Percentiles rank a stretch among this genome's conserved stretches.
phyloP scores from a whole-genome alignment of 2,888 invertebrate genomes.

The Ormyrus labotus region DNA sequence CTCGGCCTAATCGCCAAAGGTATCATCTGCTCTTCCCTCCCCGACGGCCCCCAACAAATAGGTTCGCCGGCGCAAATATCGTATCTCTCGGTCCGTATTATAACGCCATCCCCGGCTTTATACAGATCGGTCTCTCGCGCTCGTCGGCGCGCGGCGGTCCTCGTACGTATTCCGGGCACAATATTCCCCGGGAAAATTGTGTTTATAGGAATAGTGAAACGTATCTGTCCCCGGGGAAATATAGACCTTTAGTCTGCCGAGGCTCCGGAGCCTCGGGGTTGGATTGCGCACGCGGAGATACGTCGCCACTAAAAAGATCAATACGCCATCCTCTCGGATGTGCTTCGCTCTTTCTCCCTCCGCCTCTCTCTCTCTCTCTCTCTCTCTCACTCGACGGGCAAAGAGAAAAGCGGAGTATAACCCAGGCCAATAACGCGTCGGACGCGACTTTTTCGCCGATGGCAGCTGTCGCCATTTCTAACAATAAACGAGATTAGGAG shows the following conservation, averaged over 20 bases:
- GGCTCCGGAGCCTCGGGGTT: slow-evolving; percentile 59
- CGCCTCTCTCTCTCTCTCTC: slow-evolving; percentile 21
- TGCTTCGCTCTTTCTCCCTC: slow-evolving; percentile 55
- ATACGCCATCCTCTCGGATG: slow-evolving; percentile 71
- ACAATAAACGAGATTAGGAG: slow-evolving; percentile 56
- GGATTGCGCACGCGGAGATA: slow-evolving; percentile 70
- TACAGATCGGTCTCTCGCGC: background rate
- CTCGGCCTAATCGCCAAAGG: slow-evolving; percentile 28
- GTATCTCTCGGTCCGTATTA: background rate
- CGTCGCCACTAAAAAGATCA: slow-evolving; percentile 75
- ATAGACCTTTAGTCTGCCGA: slow-evolving; percentile 69
- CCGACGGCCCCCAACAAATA: slow-evolving; percentile 42
- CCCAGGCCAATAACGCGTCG: slow-evolving; percentile 31
- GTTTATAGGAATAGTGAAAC: slow-evolving; percentile 75
- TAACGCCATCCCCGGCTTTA: background rate
- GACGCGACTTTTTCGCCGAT: slow-evolving; percentile 44
- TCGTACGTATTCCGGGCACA: slow-evolving; percentile 60
- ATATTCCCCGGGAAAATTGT: slow-evolving; percentile 73
- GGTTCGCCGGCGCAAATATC: slow-evolving; percentile 25
- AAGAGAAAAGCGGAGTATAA: too few species aligned
- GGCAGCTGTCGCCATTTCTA: slow-evolving; percentile 57
- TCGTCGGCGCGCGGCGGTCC: background rate
- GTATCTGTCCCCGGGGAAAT: slow-evolving; percentile 75
- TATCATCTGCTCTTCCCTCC: slow-evolving; percentile 25
- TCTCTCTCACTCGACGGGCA: too few species aligned